Evolutionary conservation across 1,140 invertebrate genomes (phyloP).

Genomic region (Drosophila sulfurigaster): DNA sequence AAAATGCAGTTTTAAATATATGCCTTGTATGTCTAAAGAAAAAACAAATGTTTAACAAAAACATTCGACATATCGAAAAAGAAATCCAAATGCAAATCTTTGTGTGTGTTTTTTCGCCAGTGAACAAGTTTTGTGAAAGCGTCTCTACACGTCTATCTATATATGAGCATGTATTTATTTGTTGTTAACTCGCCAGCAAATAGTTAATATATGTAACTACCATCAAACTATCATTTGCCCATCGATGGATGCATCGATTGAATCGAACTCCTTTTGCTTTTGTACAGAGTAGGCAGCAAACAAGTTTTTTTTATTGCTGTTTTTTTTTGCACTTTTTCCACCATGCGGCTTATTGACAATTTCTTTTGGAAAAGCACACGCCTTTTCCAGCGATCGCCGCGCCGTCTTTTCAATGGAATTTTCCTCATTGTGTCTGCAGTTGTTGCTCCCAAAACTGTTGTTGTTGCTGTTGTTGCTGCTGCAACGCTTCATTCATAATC

Average conservation of each 20-base stretch:
- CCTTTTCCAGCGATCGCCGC: background rate
- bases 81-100: conserved; percentile 44
- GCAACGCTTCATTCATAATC: conserved; percentile 33
- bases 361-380: conserved; percentile 36
- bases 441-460: conserved; percentile 29
- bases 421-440: conserved; percentile 14
- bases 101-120: conserved; percentile 12
- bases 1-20: conserved; percentile 65
- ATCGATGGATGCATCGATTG: conserved; percentile 1
- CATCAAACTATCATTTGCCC: conserved; percentile 12
- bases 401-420: conserved; percentile 32
- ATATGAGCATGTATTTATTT: conserved; percentile 41
- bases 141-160: conserved; percentile 55
- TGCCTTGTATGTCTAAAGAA: conserved; percentile 24
- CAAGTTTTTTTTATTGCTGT: conserved; percentile 33
- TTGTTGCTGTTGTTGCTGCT: background rate
- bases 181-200: conserved; percentile 61
- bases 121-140: conserved; percentile 54
- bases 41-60: conserved; percentile 33
- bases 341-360: conserved; percentile 17
- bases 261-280: conserved; percentile 48
- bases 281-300: conserved; percentile 40
- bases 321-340: conserved; percentile 31
- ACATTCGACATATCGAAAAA: conserved; percentile 23
- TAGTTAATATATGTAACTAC: conserved; percentile 51